Conservation (phyloP, 1,140 invertebrate genomes). For the Pissodes strobi region DNA sequence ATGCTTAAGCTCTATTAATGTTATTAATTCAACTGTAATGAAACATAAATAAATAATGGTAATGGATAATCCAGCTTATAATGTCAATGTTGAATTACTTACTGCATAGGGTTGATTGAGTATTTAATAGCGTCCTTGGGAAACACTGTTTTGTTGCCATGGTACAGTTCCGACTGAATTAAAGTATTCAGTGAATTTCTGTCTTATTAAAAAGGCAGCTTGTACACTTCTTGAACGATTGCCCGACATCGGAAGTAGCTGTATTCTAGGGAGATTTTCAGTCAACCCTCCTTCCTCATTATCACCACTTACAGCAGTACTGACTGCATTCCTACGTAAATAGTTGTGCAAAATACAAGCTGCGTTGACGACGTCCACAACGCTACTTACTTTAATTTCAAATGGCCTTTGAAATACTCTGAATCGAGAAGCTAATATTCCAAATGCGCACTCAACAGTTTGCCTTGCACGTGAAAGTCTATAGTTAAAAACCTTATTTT, state of each 20-base stretch:
- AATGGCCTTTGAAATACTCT: slow-evolving; percentile 48
- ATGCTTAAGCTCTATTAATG: too few relatives aligned
- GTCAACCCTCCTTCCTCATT: slow-evolving; percentile 30
- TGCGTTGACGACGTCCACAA: slow-evolving; percentile 46
- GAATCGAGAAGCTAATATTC: slow-evolving; percentile 24
- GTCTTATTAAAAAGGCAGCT: slow-evolving; percentile 14
- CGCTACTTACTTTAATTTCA: slow-evolving; percentile 51
- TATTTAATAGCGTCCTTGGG: slow-evolving; percentile 7
- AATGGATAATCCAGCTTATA: too few relatives aligned
- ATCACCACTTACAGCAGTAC: slow-evolving; percentile 36
- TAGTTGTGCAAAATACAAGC: too few relatives aligned
- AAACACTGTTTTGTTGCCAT: slow-evolving; percentile 42
- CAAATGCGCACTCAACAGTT: slow-evolving; percentile 3
- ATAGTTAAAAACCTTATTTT: too few relatives aligned
- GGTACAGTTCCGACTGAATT: slow-evolving; percentile 43
- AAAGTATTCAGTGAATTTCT: too few relatives aligned
- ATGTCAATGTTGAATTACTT: too few relatives aligned
- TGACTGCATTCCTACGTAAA: slow-evolving; percentile 20
- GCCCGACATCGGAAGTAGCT: slow-evolving; percentile 3
- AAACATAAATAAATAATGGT: too few relatives aligned
- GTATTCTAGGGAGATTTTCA: not conserved
- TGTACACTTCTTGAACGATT: not conserved
- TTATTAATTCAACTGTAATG: too few relatives aligned
- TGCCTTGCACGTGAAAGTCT: too few relatives aligned
- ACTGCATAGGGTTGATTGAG: too few relatives aligned